phyloP scores from a whole-genome alignment of 2,888 invertebrate genomes.

The Drosophila mimetica region DNA sequence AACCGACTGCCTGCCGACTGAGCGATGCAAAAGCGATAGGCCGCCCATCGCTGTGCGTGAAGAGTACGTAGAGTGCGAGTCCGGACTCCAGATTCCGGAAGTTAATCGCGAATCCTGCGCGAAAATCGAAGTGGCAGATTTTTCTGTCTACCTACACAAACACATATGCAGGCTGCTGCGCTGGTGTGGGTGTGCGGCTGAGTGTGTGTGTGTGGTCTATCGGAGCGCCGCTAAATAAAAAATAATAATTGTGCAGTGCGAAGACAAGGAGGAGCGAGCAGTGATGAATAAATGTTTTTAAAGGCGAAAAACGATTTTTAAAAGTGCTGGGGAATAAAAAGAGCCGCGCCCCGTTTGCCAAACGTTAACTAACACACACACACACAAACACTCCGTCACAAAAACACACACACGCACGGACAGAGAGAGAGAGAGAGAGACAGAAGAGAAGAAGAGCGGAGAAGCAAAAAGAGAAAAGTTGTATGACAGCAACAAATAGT shows the following conservation, averaged over 20 bases:
- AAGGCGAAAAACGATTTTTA: slow-evolving; percentile 24
- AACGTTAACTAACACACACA: slow-evolving; percentile 49
- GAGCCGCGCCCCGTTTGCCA: slow-evolving; percentile 73
- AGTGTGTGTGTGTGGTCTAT: slow-evolving; percentile 36
- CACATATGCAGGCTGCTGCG: slow-evolving; percentile 49
- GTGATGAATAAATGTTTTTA: slow-evolving; percentile 25
- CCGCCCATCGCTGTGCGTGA: slow-evolving; percentile 47
- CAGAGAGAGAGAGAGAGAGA: slow-evolving; percentile 37
- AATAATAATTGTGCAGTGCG: slow-evolving; percentile 43
- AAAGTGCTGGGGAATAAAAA: slow-evolving; percentile 47
- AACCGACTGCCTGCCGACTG: slow-evolving; percentile 57
- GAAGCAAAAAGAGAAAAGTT: slow-evolving; percentile 72
- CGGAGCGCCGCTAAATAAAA: slow-evolving; percentile 38
- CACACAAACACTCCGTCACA: slow-evolving; percentile 36
- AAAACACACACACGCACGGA: slow-evolving; percentile 30
- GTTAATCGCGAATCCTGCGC: slow-evolving; percentile 31
- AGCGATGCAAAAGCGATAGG: slow-evolving; percentile 57
- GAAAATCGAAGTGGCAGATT: slow-evolving; percentile 64
- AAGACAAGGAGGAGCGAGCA: slow-evolving; percentile 9
- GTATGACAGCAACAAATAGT: slow-evolving; percentile 70
- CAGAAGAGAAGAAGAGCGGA: slow-evolving; percentile 39
- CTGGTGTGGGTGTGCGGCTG: slow-evolving; percentile 45
- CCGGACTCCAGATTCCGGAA: background rate
- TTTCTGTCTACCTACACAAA: slow-evolving; percentile 77
- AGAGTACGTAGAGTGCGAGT: slow-evolving; percentile 42